phyloP scores from a whole-genome alignment of 2,797 vertebrate genomes.

The Cyclopterus lumpus region DNA sequence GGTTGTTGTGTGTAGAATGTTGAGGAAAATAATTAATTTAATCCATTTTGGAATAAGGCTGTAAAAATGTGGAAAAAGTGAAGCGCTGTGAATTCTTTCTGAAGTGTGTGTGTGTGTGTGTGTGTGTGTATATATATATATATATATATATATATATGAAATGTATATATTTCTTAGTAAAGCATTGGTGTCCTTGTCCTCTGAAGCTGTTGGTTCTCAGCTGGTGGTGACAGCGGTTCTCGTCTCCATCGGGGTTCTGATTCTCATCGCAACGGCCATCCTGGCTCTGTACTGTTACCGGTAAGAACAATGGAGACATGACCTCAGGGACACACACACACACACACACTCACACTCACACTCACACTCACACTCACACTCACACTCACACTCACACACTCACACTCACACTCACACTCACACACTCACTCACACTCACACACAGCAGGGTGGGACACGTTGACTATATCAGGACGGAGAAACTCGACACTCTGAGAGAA shows the following conservation, averaged over 20 bases:
- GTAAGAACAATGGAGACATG: constrained; percentile 75
- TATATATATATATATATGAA: no score
- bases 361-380: constrained; percentile 23
- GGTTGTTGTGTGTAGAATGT: no score
- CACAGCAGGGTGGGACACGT: constrained; percentile 35
- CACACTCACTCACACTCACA: not conserved
- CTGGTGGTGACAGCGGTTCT: constrained; percentile 83
- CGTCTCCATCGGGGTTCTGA: constrained; percentile 78
- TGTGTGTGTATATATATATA: no score
- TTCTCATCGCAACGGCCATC: constrained; percentile 77
- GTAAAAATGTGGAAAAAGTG: no score
- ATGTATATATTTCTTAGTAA: no score
- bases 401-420: constrained; percentile 15
- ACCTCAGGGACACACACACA: constrained; percentile 28
- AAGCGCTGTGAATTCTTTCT: no score
- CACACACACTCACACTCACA: constrained; percentile 20
- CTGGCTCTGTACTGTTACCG: constrained; percentile 82
- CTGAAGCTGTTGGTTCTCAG: constrained; percentile 61
- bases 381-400: constrained; percentile 23
- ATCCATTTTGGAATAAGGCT: no score
- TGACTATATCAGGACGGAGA: constrained; percentile 56
- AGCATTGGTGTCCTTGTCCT: no score
- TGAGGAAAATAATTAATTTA: no score
- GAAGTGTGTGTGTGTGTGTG: no score
- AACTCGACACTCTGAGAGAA: constrained; percentile 53